Evolutionary conservation across 1,140 invertebrate genomes (phyloP), one percentile per base, ranked within the genome.

Genomic region (Brachionus plicatilis): DNA sequence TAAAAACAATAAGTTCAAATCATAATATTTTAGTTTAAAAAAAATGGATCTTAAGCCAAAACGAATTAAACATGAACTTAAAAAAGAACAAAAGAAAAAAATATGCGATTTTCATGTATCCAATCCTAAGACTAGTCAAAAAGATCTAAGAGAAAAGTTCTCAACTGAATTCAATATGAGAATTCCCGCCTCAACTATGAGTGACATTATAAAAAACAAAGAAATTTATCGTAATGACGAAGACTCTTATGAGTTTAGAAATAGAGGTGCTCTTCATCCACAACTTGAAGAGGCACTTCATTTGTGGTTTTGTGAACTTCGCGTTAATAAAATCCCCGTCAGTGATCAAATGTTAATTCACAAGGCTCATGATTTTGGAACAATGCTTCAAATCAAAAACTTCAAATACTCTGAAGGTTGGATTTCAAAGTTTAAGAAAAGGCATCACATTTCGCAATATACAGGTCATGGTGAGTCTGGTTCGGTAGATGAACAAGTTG

Each of bases 21-120:
- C 65, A 66, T 66, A 33, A 66, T 33, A 66, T 66, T 66, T 66
- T 66, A 66, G 14, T 66, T 66, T 66, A 12, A 27, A 66, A 66
- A 66, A 66, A 66, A 65, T 65, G 65, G 65, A 66, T 66, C 65
- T 66, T 29, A 66, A 66, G 65, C 65, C 65, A 56, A 56, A 56
- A 56, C 50, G 50, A 56, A 56, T 56, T 17, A 56, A 56, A 56
- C 12, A 56, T 56, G 65, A 66, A 66, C 65, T 66, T 29, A 66
- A 66, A 66, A 66, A 29, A 66, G 65, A 66, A 66, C 65, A 66
- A 66, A 66, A 66, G 65, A 66, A 66, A 66, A 66, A 66, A 29
- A 66, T 66, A 66, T 66, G 27, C 65, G 65, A 66, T 27, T 66
- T 29, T 66, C 65, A 66, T 66, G 65, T 66, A 66, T 66, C 65